Evolutionary conservation across 1,140 invertebrate genomes (phyloP), one percentile per base, ranked within the genome.

Genomic region (Camponotus vicinus): DNA sequence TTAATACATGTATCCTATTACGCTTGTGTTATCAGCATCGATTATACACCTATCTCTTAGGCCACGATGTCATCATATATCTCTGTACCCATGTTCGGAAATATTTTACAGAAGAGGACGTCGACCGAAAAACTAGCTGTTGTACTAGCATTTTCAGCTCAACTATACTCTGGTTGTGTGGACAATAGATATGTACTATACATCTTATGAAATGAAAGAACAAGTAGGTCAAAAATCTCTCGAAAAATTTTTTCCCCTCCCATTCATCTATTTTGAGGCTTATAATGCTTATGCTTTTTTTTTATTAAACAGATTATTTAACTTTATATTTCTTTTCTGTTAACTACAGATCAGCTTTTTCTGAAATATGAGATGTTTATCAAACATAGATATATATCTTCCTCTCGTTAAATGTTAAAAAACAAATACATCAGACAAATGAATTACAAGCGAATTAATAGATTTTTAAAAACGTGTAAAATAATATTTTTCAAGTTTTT

Each of bases 1-100:
- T 82, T 73, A 73, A 73, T 82, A 73, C 18, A 37, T 73, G 42
- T 71, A 82, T 71, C 55, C 18, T 82, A 82, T 61, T 82, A 82
- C 32, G 21, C 37, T 57, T 71, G 45, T 42, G 45, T 57, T 71
- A 73, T 18, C 66, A 27, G 40, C 18, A 52, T 21, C 13, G 18
- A 82, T 52, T 52, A 59, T 59, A 71, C 8, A 71, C 5, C 27
- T 85, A 69, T 77, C 8, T 70, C 32, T 77, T 84, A 84, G 71
- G 71, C 71, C 82, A 40, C 27, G n/a, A 76, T 76, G 42, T 76
- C 13, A 45, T 34, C 27, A 27, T 27, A 27, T 6, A 7, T 55
- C 11, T 34, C 27, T 18, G 18, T 57, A 40, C 40, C 13, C 27
- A 77, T 40, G 18, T 63, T n/a, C 21, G 9, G 59, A 78, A 64